Conservation (phyloP, 2,797 vertebrate genomes). For the Tenualosa ilisha region DNA sequence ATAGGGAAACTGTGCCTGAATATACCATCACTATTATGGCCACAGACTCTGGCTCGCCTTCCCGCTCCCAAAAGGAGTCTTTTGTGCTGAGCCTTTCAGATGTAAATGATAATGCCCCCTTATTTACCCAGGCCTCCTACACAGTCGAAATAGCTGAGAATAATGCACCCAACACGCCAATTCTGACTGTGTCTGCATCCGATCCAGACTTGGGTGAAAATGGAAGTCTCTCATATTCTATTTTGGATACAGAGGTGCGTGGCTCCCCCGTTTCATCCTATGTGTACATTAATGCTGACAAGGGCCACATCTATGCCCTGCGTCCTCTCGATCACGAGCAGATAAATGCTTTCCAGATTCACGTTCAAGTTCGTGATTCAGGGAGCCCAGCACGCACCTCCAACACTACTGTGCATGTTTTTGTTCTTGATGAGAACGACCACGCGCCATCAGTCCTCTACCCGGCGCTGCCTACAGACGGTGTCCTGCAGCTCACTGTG, state of each 20-base stretch:
- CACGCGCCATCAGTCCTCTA: slow-evolving; percentile 76
- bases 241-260: slow-evolving; percentile 65
- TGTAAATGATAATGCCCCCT: slow-evolving; percentile 81
- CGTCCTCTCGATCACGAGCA: slow-evolving; percentile 78
- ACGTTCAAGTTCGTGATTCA: slow-evolving; percentile 72
- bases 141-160: slow-evolving; percentile 79
- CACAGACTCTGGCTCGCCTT: slow-evolving; percentile 74
- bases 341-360: slow-evolving; percentile 73
- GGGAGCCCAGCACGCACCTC: slow-evolving; percentile 70
- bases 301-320: slow-evolving; percentile 78
- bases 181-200: slow-evolving; percentile 74
- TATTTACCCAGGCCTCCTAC: slow-evolving; percentile 77
- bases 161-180: slow-evolving; percentile 74
- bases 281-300: slow-evolving; percentile 76
- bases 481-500: slow-evolving; percentile 63
- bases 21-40: slow-evolving; percentile 74
- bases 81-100: slow-evolving; percentile 80
- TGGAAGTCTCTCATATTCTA: slow-evolving; percentile 73
- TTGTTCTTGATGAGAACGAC: slow-evolving; percentile 82
- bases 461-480: slow-evolving; percentile 64
- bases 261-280: slow-evolving; percentile 71
- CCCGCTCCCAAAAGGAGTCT: slow-evolving; percentile 66
- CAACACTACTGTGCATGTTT: slow-evolving; percentile 76
- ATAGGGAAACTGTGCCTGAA: slow-evolving; percentile 72
- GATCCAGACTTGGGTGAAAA: slow-evolving; percentile 77